Base-by-base conservation (phyloP, 2,888 invertebrate species). In the Lycia hirtaria region DNA sequence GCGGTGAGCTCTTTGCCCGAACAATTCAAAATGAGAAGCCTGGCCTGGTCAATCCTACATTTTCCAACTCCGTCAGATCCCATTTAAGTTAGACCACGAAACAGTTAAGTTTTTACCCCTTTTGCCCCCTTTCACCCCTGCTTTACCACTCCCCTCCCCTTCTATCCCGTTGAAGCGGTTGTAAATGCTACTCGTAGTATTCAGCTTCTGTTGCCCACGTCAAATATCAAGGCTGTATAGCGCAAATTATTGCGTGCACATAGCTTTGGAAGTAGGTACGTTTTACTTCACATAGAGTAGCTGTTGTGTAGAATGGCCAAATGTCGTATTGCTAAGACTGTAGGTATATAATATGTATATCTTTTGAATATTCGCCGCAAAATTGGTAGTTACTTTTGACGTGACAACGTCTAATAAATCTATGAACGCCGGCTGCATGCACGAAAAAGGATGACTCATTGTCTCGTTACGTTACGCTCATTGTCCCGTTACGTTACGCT, bases 231-330 rank as follows among this genome's bases (percentile, higher is more conserved):
- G 41, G 44, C 35, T 47, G 56, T 62, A 52, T 56, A 56, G 56
- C 62, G 63, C 59, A 65, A 69, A 69, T 69, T 67, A 67, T 65
- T 60, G 26, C 38, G 60, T 60, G 62, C 54, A 60, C 60, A 59
- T 66, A 67, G 62, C 61, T 66, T 57, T 52, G 30, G 30, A 56
- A 48, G 61, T 56, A 56, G 51, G 51, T 56, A 56, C 52, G 51
- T 56, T 56, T 55, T 59, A 58, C 61, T 57, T 57, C 32, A 1
- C 65, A 63, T 43, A 64, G 69, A 67, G 7, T 63, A 50, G 14
- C 3, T n/a, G n/a, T 10, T n/a, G 12, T 26, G 19, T 10, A 54
- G 47, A 26, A 35, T 14, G 19, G 17, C 10, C 17, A n/a, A n/a
- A n/a, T n/a, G n/a, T n/a, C n/a, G n/a, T n/a, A n/a, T n/a, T n/a